phyloP scores from a whole-genome alignment of 2,113 vertebrate species.

The Pteruthius melanotis region DNA sequence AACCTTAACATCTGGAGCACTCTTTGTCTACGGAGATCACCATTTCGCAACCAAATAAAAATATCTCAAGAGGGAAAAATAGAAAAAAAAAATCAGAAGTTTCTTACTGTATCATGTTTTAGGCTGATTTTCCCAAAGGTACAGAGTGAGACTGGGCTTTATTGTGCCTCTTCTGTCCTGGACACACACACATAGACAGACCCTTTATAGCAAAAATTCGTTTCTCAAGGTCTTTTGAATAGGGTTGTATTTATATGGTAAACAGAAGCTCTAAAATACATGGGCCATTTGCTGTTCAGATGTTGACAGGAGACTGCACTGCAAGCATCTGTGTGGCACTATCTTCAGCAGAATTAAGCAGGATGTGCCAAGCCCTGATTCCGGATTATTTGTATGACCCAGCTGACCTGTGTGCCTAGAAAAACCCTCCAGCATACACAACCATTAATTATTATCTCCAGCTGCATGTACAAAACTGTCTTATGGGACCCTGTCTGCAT shows the following conservation, averaged over 20 bases:
- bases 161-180: not conserved
- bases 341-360: not conserved
- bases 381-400: not conserved
- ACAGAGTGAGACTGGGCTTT: not conserved
- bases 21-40: not conserved
- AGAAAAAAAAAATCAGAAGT: not conserved
- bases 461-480: not conserved
- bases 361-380: not conserved
- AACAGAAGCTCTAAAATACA: not conserved
- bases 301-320: not conserved
- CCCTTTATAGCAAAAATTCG: not conserved
- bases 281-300: rapidly evolving
- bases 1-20: not conserved
- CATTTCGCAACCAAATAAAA: not conserved
- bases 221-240: not conserved
- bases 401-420: not conserved
- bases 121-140: not conserved
- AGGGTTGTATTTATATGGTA: not conserved
- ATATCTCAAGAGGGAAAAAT: not conserved
- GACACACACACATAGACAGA: not conserved
- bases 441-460: not conserved
- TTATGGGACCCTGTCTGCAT: not conserved
- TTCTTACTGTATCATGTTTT: not conserved
- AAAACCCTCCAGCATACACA: not conserved
- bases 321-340: not conserved